Conservation (phyloP, 2,888 invertebrate genomes). For the Ophonus ardosiacus region DNA sequence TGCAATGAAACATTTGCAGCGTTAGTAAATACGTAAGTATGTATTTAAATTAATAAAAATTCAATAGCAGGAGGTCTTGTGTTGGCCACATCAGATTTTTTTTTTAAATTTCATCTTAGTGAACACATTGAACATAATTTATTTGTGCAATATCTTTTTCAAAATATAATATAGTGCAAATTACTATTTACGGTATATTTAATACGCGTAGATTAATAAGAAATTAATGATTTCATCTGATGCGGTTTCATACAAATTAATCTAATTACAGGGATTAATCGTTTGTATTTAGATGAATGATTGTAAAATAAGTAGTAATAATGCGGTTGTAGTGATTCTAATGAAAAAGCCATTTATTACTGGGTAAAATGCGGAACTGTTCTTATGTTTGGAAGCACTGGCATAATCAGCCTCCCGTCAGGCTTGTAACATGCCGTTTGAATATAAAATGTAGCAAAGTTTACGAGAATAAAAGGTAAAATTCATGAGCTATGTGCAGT, state of each 20-base stretch:
- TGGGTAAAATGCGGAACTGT: constrained; percentile 26
- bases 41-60: too few relatives aligned
- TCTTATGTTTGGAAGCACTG: constrained; percentile 50
- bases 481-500: constrained; percentile 56
- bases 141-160: too few relatives aligned
- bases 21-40: too few relatives aligned
- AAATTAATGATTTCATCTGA: neutral
- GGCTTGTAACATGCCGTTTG: constrained; percentile 43
- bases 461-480: constrained; percentile 58
- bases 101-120: too few relatives aligned
- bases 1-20: too few relatives aligned
- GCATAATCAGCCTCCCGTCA: constrained; percentile 47
- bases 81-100: too few relatives aligned
- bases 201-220: neutral
- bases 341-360: constrained; percentile 40
- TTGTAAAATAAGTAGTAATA: constrained; percentile 27
- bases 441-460: constrained; percentile 62
- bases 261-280: constrained; percentile 41
- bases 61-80: too few relatives aligned
- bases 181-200: neutral
- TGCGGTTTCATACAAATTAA: constrained; percentile 30
- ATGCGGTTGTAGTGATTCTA: neutral
- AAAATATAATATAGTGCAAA: neutral
- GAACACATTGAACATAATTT: too few relatives aligned
- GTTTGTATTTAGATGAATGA: neutral